Base-by-base conservation (phyloP, 2,888 invertebrate genomes). In the Adelphocoris suturalis region DNA sequence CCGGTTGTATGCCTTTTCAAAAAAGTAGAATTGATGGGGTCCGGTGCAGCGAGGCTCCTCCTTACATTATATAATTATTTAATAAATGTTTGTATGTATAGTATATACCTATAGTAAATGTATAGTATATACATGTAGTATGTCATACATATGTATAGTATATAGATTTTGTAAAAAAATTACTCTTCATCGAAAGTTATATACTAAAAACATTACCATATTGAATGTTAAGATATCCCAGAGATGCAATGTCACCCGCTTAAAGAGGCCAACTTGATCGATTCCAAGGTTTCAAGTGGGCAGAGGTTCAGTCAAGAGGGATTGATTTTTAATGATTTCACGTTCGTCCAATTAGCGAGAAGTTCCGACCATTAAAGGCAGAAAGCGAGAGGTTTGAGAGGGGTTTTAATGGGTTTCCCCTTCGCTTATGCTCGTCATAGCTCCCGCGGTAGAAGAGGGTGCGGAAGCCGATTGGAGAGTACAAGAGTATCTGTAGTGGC, bases 261-360 rank as follows among this genome's bases (percentile, higher is more conserved):
- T 23, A 68, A 68, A 68, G 27, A 27, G 68, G 68, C 23, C 68
- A 23, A 23, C 68, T 9, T 7, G 68, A 68, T 68, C 68, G 23
- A 68, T 68, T 19, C 11, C 68, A 23, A 68, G 68, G 68, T 27
- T 68, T 68, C 68, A 68, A 68, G 68, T 12, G 68, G 27, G 23
- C 68, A 27, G 68, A 68, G 68, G 68, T 68, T 68, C 23, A 23
- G 68, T 68, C 19, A 23, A 68, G 68, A 68, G 78, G 19, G 78
- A 78, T 78, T 78, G 78, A 78, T 78, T 78, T 78, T 78, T 78
- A 47, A 78, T 78, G 78, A 19, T 78, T 78, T 78, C 78, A 78
- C 47, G 47, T 47, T 78, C 23, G 28, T 82, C 82, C 82, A 82
- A 82, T 82, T 82, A 82, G 82, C 47, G 82, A 48, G 14, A 47